Base-by-base conservation (phyloP, 2,113 vertebrate genomes). In the Neolamprologus devosi region DNA sequence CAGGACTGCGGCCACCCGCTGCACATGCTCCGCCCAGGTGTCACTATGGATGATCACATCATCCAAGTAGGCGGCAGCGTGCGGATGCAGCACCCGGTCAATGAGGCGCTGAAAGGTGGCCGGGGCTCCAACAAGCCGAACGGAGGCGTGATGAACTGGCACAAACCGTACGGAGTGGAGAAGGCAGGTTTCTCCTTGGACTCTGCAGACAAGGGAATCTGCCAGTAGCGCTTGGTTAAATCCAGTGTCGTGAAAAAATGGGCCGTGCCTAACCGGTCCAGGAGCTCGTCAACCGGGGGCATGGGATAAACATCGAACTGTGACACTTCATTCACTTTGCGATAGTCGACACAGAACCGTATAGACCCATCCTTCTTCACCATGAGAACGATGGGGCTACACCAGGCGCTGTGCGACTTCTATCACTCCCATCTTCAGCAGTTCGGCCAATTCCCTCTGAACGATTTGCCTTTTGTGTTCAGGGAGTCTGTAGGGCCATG, bases 231-330 rank as follows among this genome's bases (percentile, higher is more conserved):
- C 49, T 2, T n/a, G 49, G 49, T 10, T 51, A 51, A 51, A n/a
- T 51, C 17, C 49, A 51, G 49, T n/a, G 49, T 51, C 0, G 1
- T 51, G 49, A n/a, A 51, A 51, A 51, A n/a, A n/a, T 0, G 1
- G 19, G 49, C 49, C 49, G 0, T n/a, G 49, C 49, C 49, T 10
- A 3, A 5, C 49, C 8, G 2, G 0, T 51, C 49, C 49, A n/a
- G 19, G 19, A n/a, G 49, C 49, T 51, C 4, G 8, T 51, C 8
- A 1, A 51, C 17, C 0, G 3, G 0, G 49, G 49, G 49, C 49
- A 51, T 51, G 49, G 49, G 19, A 51, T 51, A 51, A 51, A 0
- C 9, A 51, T 51, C 5, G 0, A n/a, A 51, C 9, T 2, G 49
- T 51, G 49, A 51, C 49, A 51, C 49, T 2, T n/a, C 49, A 1